Conservation (phyloP, 2,888 invertebrate species). For the Dicycla oo region DNA sequence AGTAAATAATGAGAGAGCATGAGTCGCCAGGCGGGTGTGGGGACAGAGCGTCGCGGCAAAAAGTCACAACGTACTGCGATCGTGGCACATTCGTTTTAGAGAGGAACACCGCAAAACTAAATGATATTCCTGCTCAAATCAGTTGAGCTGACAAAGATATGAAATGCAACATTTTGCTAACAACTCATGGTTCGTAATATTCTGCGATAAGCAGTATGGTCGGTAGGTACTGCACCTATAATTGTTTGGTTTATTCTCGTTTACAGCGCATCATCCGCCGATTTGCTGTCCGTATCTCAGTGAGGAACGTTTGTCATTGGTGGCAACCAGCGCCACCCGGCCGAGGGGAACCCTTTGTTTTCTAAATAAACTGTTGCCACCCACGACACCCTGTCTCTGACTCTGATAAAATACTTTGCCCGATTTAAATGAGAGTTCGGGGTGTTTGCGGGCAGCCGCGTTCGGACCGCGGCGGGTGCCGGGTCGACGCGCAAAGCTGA, state of each 20-base stretch:
- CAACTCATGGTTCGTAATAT: conserved; percentile 3
- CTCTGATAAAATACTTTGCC: conserved; percentile 67
- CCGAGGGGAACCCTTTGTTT: conserved; percentile 70
- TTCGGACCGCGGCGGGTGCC: conserved; percentile 35
- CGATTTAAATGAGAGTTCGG: conserved; percentile 58
- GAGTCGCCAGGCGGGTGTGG: conserved; percentile 27
- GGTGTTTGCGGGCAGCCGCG: conserved; percentile 49
- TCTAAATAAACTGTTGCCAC: conserved; percentile 71
- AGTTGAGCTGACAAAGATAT: conserved; percentile 6
- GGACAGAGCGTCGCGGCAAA: conserved; percentile 31
- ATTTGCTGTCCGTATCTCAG: conserved; percentile 56
- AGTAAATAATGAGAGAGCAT: conserved; percentile 64
- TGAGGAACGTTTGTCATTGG: conserved; percentile 68
- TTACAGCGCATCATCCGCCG: conserved; percentile 41
- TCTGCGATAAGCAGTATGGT: conserved; percentile 2
- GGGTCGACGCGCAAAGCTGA: conserved; percentile 37
- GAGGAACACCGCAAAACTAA: conserved; percentile 15
- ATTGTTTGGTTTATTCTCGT: conserved; percentile 33
- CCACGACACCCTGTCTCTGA: conserved; percentile 61
- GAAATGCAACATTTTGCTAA: conserved; percentile 10
- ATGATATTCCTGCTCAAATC: conserved; percentile 30
- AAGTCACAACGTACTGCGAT: not conserved
- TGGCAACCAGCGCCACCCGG: conserved; percentile 43
- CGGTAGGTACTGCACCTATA: not conserved
- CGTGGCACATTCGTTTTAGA: conserved; percentile 19